Evolutionary conservation across 2,797 vertebrate species (phyloP).

Genomic region (Salarias fasciatus): DNA sequence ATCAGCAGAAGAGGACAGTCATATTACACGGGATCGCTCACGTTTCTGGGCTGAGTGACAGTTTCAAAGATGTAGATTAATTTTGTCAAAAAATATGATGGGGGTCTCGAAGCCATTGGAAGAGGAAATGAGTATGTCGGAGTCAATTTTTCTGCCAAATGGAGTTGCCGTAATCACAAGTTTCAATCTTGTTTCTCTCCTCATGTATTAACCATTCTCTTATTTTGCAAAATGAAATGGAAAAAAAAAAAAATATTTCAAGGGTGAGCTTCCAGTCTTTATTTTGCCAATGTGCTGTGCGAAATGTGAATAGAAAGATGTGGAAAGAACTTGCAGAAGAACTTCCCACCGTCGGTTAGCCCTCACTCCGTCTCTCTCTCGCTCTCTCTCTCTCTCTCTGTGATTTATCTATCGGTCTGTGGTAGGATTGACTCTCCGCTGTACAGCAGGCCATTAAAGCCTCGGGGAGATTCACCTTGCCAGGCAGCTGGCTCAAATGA

Average conservation of each 20-base stretch:
- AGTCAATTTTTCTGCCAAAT: conserved; percentile 75
- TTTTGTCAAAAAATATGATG: conserved; percentile 82
- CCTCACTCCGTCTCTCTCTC: conserved; percentile 48
- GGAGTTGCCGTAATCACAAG: conserved; percentile 66
- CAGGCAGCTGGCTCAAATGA: conserved; percentile 83
- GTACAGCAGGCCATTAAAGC: conserved; percentile 79
- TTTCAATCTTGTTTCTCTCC: conserved; percentile 66
- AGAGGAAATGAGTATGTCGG: conserved; percentile 81
- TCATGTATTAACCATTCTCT: conserved; percentile 54
- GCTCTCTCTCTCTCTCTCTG: conserved; percentile 32
- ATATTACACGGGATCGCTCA: conserved; percentile 59
- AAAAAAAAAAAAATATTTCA: not conserved
- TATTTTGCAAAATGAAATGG: conserved; percentile 25
- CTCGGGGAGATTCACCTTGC: conserved; percentile 82
- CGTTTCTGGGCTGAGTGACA: conserved; percentile 70
- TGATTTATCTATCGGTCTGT: conserved; percentile 79
- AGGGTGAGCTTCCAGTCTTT: conserved; percentile 10
- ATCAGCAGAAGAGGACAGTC: conserved; percentile 57
- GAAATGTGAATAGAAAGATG: not conserved
- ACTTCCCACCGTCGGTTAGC: conserved; percentile 29
- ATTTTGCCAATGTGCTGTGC: conserved; percentile 33
- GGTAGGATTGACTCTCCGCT: conserved; percentile 76
- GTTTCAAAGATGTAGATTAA: conserved; percentile 79
- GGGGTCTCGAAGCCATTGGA: conserved; percentile 77
- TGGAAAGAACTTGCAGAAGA: conserved; percentile 16